These are phyloP conservation scores for Deroplatys truncata DNA, from an alignment of 2,888 invertebrate species.

Conservation along the genomic window DNA sequence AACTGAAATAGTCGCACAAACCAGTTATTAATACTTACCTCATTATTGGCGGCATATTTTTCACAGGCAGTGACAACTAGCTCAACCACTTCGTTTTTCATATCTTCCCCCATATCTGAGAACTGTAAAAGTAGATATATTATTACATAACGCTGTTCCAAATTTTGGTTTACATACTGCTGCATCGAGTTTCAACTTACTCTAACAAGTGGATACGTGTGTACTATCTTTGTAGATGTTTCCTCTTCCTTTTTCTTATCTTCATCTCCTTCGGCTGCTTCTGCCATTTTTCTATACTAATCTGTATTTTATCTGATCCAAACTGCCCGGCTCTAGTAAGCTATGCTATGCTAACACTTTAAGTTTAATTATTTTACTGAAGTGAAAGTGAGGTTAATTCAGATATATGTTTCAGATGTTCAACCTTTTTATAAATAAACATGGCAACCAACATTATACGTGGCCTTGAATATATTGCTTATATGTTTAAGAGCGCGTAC, in stretches of 20 bases:
- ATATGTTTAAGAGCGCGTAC: no score
- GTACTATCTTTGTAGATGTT: constrained; percentile 63
- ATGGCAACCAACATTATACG: not conserved
- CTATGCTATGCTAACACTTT: no score
- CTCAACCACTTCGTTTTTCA: constrained; percentile 85
- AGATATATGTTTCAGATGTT: not conserved
- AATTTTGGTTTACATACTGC: not conserved
- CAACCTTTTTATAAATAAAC: not conserved
- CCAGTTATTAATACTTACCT: constrained; percentile 48
- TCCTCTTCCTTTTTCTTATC: constrained; percentile 43
- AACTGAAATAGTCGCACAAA: no score
- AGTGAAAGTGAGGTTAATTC: no score
- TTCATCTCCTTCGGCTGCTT: constrained; percentile 1
- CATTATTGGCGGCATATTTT: constrained; percentile 81
- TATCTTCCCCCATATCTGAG: constrained; percentile 91
- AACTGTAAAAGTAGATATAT: constrained; percentile 54
- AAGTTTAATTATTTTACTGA: no score
- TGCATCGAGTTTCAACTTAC: constrained; percentile 49
- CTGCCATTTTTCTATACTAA: not conserved
- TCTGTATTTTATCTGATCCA: no score
- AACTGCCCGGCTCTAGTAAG: no score
- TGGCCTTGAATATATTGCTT: no score
- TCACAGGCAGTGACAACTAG: constrained; percentile 90
- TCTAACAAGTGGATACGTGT: constrained; percentile 78
- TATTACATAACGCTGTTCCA: not conserved